Conservation (phyloP, 2,797 vertebrate species). For the Pristis pectinata region DNA sequence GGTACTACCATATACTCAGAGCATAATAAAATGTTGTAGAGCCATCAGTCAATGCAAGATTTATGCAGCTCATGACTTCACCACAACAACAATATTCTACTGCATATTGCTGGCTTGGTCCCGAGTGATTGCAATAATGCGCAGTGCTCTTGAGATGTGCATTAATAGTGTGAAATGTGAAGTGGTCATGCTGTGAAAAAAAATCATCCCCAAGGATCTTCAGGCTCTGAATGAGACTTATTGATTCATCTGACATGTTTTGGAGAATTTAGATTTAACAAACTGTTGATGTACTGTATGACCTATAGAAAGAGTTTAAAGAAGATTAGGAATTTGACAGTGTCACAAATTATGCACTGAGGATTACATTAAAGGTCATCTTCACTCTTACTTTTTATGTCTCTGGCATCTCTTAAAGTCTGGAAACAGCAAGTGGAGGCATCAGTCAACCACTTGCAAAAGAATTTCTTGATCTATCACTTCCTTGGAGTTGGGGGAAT, state of each 20-base stretch:
- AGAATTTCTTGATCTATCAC: neutral
- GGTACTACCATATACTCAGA: neutral
- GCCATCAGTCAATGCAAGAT: too few species aligned
- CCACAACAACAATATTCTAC: neutral
- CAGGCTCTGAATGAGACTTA: neutral
- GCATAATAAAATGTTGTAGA: neutral
- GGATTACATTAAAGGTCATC: neutral
- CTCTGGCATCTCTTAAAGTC: neutral
- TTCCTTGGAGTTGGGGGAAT: neutral
- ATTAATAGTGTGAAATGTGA: neutral
- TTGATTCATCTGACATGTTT: neutral
- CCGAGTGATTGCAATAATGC: neutral
- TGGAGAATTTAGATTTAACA: neutral
- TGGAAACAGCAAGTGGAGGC: too few species aligned
- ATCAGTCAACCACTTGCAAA: neutral
- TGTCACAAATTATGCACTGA: conserved; percentile 4
- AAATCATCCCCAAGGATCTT: neutral
- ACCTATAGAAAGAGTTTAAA: neutral
- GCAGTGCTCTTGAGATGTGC: neutral
- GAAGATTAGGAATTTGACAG: neutral
- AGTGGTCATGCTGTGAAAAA: neutral
- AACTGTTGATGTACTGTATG: neutral
- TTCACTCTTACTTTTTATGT: neutral
- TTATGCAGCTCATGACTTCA: neutral
- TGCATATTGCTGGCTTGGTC: neutral